These are phyloP conservation scores for Anodontia alba DNA, from an alignment of 2,888 invertebrate genomes.

Conservation along the genomic window DNA sequence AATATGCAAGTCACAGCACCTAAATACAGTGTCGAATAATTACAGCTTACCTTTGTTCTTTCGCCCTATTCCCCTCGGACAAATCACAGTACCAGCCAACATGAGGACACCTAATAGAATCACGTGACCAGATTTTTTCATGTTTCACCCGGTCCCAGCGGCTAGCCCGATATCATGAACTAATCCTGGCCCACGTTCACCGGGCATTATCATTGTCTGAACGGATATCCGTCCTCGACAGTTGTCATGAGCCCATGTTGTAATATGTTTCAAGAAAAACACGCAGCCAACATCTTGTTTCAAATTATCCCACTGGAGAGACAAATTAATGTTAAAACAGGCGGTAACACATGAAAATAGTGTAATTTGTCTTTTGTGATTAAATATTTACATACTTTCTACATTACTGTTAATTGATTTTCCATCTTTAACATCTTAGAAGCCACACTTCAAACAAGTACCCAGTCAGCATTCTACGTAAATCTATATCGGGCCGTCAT, in stretches of 20 bases:
- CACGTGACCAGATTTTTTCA: constrained; percentile 15
- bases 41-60: background rate
- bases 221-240: background rate
- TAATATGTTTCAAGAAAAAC: constrained; percentile 6
- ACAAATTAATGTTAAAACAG: constrained; percentile 10
- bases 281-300: background rate
- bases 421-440: constrained; percentile 1
- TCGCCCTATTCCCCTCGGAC: background rate
- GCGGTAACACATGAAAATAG: background rate
- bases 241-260: background rate
- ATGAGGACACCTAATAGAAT: constrained; percentile 5
- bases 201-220: constrained; percentile 9
- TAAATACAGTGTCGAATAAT: no score
- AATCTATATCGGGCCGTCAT: no score
- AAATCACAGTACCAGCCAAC: constrained; percentile 1
- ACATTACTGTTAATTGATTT: constrained; percentile 11
- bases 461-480: no score
- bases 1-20: no score
- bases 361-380: constrained; percentile 17
- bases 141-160: constrained; percentile 9
- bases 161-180: constrained; percentile 8
- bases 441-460: no score
- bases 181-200: background rate
- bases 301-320: background rate
- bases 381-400: constrained; percentile 1